Evolutionary conservation across 2,888 invertebrate species (phyloP).

Genomic region (Mythimna vitellina): DNA sequence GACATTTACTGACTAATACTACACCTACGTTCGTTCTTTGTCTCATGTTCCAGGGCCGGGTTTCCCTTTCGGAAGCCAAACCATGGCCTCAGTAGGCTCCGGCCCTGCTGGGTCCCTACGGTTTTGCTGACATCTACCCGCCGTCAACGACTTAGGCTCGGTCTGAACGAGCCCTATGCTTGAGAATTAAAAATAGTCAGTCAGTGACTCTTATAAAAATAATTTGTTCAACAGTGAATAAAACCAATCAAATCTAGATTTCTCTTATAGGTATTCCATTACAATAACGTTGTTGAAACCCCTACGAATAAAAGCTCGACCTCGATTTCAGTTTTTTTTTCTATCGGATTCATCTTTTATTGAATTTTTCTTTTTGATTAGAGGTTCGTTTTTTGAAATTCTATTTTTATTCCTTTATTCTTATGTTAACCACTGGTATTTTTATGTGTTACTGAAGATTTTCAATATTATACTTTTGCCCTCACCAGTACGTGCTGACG

Average conservation of each 20-base stretch:
- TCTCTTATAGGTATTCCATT: background rate
- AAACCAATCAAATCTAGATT: background rate
- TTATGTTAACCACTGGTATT: background rate
- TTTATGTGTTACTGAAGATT: background rate
- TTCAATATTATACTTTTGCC: constrained; percentile 4
- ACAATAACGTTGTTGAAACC: background rate
- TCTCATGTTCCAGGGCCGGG: no score
- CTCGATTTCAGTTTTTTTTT: background rate
- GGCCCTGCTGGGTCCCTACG: no score
- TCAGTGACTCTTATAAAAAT: background rate
- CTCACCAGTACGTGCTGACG: constrained; percentile 37
- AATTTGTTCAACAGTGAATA: background rate
- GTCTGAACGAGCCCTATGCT: no score
- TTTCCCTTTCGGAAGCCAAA: no score
- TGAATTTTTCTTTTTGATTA: background rate
- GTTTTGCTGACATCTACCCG: no score
- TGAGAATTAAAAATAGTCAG: no score
- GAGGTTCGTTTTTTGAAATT: background rate
- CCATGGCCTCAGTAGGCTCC: no score
- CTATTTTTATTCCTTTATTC: background rate
- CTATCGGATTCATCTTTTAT: no score
- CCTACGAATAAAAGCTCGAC: background rate
- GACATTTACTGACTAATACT: no score
- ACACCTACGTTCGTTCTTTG: no score
- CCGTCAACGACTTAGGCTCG: no score